Percentiles rank a stretch among this genome's conserved stretches.
Conservation (phyloP, 2,888 invertebrate genomes). For the Meta bourneti region DNA sequence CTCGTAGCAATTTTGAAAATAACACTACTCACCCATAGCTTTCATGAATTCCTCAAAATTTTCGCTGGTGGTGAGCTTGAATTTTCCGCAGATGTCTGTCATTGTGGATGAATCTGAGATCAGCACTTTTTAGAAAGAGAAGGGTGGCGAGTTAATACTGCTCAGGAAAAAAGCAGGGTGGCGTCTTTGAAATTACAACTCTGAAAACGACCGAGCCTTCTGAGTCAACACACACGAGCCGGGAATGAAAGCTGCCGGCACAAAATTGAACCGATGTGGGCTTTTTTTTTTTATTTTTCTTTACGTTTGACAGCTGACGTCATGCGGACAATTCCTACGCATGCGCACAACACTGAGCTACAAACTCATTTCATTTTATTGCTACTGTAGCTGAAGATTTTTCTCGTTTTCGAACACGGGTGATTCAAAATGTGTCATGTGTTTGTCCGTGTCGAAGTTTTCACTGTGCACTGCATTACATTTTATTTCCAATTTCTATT, state of each 20-base stretch:
- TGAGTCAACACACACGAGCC: background rate
- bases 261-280: conserved; percentile 7
- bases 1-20: too few relatives aligned
- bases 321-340: background rate
- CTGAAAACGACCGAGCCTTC: background rate
- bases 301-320: conserved; percentile 30
- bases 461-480: background rate
- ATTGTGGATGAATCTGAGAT: conserved; percentile 32
- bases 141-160: background rate
- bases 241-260: conserved; percentile 28
- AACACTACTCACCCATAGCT: conserved; percentile 77
- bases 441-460: background rate
- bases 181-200: background rate
- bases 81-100: conserved; percentile 67
- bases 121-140: background rate
- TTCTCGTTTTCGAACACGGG: background rate
- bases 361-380: background rate
- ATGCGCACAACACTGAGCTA: background rate
- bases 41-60: conserved; percentile 78
- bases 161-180: background rate
- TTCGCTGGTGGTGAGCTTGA: conserved; percentile 77
- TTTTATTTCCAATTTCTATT: background rate
- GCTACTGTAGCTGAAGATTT: background rate
- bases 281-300: background rate
- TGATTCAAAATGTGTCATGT: background rate